These are phyloP conservation scores for Cetoscarus ocellatus DNA, from an alignment of 2,797 vertebrate genomes.

Conservation along the genomic window DNA sequence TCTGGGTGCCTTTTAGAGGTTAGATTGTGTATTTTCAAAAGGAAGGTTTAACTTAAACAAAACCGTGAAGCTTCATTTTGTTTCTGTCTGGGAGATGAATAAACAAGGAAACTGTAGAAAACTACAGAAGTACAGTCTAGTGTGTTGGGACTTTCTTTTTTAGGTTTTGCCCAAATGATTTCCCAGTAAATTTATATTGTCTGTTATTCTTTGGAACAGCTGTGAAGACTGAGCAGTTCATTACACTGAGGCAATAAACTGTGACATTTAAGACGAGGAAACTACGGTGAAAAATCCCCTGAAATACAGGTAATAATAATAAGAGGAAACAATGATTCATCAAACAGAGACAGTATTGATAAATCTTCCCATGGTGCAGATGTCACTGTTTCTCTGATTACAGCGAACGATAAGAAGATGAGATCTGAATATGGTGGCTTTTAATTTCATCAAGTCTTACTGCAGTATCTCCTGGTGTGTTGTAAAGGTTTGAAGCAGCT, in stretches of 20 bases:
- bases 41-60: conserved; percentile 66
- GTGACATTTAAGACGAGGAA: conserved; percentile 38
- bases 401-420: neutral
- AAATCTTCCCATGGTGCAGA: neutral
- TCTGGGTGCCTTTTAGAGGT: conserved; percentile 56
- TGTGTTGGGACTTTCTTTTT: conserved; percentile 1
- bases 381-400: neutral
- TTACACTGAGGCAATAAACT: conserved; percentile 12
- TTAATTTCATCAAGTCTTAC: conserved; percentile 19
- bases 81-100: conserved; percentile 49
- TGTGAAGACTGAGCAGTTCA: conserved; percentile 45
- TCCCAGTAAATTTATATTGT: conserved; percentile 25
- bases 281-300: conserved; percentile 51
- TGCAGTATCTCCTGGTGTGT: neutral
- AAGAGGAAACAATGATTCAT: conserved; percentile 5
- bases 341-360: neutral
- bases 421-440: neutral
- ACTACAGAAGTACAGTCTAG: conserved; percentile 1
- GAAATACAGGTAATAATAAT: neutral
- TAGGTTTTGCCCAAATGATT: neutral
- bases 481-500: neutral
- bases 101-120: conserved; percentile 40
- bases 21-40: conserved; percentile 70
- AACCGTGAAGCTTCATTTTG: conserved; percentile 44
- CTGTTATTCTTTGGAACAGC: neutral